These are phyloP conservation scores for Psilopsiagon aurifrons DNA, from an alignment of 2,113 vertebrate genomes.

Conservation along the genomic window DNA sequence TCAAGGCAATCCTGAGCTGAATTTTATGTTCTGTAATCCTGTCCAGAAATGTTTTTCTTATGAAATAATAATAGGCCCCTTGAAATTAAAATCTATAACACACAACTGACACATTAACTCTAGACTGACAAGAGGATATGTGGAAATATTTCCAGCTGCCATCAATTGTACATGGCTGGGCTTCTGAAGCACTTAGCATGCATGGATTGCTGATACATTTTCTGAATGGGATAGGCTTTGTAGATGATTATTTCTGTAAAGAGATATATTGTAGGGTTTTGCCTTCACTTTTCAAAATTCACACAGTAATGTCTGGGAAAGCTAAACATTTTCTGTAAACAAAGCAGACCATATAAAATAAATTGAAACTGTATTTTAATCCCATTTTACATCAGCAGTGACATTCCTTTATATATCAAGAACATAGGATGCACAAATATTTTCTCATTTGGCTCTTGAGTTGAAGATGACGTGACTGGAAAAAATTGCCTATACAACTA, in stretches of 20 bases:
- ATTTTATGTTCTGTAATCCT: background rate
- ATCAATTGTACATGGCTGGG: background rate
- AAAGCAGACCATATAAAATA: background rate
- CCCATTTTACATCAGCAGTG: background rate
- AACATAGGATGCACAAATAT: background rate
- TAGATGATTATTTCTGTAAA: background rate
- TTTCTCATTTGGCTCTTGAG: conserved; percentile 11
- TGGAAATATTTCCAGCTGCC: conserved; percentile 12
- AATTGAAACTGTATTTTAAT: background rate
- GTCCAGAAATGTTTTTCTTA: background rate
- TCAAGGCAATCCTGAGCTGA: background rate
- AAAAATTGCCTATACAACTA: conserved; percentile 28
- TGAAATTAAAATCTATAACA: background rate
- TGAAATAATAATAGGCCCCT: background rate
- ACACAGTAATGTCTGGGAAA: background rate
- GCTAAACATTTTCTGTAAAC: background rate
- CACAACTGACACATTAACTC: background rate
- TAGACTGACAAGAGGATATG: background rate
- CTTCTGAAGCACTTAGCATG: background rate
- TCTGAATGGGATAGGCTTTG: background rate
- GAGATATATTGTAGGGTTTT: background rate
- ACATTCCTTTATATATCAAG: background rate
- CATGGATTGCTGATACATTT: background rate
- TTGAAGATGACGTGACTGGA: background rate
- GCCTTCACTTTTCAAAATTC: background rate